Percentiles rank a stretch among this genome's conserved stretches.
phyloP scores from a whole-genome alignment of 2,797 vertebrate genomes.

The Eulemur albifrons region DNA sequence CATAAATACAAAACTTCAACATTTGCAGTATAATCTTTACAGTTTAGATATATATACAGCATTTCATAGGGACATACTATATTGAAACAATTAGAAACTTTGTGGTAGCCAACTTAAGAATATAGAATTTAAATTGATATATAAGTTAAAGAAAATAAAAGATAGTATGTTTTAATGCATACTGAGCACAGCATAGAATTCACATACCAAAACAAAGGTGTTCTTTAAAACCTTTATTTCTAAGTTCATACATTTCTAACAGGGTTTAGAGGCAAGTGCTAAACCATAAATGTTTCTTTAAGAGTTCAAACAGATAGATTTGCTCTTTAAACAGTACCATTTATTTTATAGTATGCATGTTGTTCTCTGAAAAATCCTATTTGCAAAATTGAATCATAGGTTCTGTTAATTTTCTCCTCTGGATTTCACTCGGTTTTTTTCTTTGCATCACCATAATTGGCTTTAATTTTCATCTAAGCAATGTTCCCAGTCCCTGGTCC shows the following conservation, averaged over 20 bases:
- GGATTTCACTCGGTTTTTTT: background rate
- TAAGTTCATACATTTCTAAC: conserved; percentile 71
- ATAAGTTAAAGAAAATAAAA: conserved; percentile 76
- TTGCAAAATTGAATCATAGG: conserved; percentile 49
- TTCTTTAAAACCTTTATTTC: conserved; percentile 33
- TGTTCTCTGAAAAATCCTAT: background rate
- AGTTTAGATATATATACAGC: conserved; percentile 86
- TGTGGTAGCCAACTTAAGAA: conserved; percentile 77
- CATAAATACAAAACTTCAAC: conserved; percentile 90
- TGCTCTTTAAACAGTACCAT: background rate
- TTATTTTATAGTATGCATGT: conserved; percentile 5
- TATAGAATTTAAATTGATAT: conserved; percentile 80
- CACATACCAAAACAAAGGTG: conserved; percentile 44
- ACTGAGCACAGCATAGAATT: conserved; percentile 80
- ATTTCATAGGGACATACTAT: conserved; percentile 85
- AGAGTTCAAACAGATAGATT: conserved; percentile 44
- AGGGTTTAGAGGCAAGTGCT: conserved; percentile 69
- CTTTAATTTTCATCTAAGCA: background rate
- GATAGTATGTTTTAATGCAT: conserved; percentile 76
- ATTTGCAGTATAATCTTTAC: conserved; percentile 87
- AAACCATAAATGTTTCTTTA: conserved; percentile 65
- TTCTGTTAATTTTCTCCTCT: background rate
- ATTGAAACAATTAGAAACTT: conserved; percentile 83
- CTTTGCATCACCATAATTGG: background rate
- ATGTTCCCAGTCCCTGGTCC: background rate